phyloP scores from a whole-genome alignment of 2,888 invertebrate species.

The Troides oblongomaculatus region DNA sequence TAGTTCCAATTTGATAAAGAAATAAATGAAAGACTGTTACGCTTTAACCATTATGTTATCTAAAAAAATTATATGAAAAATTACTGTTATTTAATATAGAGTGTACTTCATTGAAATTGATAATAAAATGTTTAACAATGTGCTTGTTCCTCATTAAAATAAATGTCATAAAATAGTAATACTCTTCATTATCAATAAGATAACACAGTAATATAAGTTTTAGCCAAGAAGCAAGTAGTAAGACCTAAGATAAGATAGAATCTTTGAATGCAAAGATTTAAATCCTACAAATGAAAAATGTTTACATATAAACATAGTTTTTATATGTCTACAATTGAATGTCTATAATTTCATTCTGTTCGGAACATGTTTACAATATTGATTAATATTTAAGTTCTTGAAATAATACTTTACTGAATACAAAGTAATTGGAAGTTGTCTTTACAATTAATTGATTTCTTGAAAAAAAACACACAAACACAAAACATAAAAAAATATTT shows the following conservation, averaged over 20 bases:
- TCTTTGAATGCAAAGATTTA: conserved; percentile 36
- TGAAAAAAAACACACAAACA: too few relatives aligned
- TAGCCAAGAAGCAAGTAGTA: conserved; percentile 42
- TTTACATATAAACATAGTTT: conserved; percentile 1
- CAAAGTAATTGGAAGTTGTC: too few relatives aligned
- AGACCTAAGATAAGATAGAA: conserved; percentile 50
- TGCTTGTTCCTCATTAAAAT: conserved; percentile 16
- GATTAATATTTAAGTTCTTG: too few relatives aligned
- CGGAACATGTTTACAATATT: too few relatives aligned
- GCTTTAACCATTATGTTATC: too few relatives aligned
- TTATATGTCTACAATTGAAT: background rate
- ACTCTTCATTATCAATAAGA: conserved; percentile 46
- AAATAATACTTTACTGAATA: too few relatives aligned
- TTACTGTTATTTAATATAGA: background rate
- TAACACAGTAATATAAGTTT: conserved; percentile 41
- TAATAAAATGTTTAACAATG: conserved; percentile 4
- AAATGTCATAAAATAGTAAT: conserved; percentile 35
- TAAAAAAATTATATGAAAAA: background rate
- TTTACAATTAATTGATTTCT: too few relatives aligned
- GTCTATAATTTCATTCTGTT: background rate
- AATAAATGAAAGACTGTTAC: too few relatives aligned
- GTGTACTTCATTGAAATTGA: background rate
- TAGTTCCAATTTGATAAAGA: too few relatives aligned
- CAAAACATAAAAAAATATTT: too few relatives aligned
- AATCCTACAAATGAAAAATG: conserved; percentile 12